A percentile compares a stretch with the other conserved stretches of the same genome.
Evolutionary conservation across 30 jellyfish, hydroid and myxozoan species (phyloP).

Genomic region (Pelagia noctiluca): DNA sequence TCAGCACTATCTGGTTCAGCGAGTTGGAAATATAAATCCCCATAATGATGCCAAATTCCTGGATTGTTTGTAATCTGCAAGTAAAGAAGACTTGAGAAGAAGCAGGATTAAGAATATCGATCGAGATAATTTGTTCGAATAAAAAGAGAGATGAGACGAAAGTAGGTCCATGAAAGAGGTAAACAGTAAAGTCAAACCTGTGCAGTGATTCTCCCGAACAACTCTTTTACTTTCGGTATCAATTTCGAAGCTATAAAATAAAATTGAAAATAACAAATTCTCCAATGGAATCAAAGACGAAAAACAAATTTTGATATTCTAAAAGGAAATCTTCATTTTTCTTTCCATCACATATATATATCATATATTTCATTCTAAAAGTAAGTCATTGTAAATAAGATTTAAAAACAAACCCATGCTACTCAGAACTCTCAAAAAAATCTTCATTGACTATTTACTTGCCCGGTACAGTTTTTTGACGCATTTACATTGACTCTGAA

Average conservation of each 20-base stretch:
- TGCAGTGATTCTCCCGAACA: conserved; percentile 85
- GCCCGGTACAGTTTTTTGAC: too few relatives aligned
- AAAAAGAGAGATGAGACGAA: too few relatives aligned
- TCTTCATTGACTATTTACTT: too few relatives aligned
- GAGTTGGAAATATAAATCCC: conserved; percentile 40
- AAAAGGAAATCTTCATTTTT: background rate
- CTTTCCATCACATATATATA: background rate
- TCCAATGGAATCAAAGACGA: background rate
- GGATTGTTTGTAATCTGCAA: conserved; percentile 76
- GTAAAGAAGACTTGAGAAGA: background rate
- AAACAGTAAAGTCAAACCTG: conserved; percentile 50
- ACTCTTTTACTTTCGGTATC: conserved; percentile 58
- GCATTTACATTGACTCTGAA: too few relatives aligned
- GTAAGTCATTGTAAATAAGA: background rate
- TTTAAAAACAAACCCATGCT: background rate
- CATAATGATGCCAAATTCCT: conserved; percentile 74
- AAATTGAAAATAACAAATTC: background rate
- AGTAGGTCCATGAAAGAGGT: background rate
- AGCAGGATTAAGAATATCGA: too few relatives aligned
- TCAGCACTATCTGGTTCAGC: conserved; percentile 39
- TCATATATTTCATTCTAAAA: background rate
- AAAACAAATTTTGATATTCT: background rate
- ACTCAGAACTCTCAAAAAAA: too few relatives aligned
- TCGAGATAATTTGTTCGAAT: too few relatives aligned
- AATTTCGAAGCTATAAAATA: conserved; percentile 64